These are phyloP conservation scores for Sympetrum striolatum DNA, from an alignment of 2,888 invertebrate species.

Conservation along the genomic window DNA sequence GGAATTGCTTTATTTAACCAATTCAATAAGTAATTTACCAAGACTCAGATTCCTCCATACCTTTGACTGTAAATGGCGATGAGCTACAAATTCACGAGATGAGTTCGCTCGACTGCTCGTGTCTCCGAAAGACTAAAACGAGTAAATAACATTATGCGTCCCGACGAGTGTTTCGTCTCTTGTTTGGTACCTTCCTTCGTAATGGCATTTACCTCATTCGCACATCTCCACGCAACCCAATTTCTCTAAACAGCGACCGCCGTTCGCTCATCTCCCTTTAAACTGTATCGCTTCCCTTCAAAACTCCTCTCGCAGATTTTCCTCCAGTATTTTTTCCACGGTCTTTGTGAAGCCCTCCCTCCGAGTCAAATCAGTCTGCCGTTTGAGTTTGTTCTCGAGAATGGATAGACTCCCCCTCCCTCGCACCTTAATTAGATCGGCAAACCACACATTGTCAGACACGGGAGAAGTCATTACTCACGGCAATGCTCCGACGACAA, in stretches of 20 bases:
- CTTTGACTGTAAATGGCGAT: neutral
- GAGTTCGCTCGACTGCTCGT: no score
- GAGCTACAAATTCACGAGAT: no score
- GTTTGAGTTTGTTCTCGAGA: slow-evolving; percentile 18
- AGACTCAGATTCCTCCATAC: neutral
- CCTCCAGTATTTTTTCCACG: neutral
- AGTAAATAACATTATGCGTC: no score
- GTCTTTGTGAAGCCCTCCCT: neutral
- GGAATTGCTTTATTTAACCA: no score
- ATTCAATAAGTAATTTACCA: no score
- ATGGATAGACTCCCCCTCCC: neutral
- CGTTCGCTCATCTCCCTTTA: no score
- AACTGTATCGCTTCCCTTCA: neutral
- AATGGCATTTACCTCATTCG: no score
- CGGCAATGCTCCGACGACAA: neutral
- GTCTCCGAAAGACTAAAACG: no score
- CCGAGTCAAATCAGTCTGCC: slow-evolving; percentile 6
- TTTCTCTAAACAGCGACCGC: neutral
- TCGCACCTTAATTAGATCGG: slow-evolving; percentile 37
- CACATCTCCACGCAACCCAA: no score
- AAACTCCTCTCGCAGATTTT: neutral
- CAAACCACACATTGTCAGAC: slow-evolving; percentile 35
- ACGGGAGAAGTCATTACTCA: slow-evolving; percentile 36
- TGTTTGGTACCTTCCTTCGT: no score
- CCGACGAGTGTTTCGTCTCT: no score